Evolutionary conservation across 2,888 invertebrate species (phyloP).

Genomic region (Phalera bucephala): DNA sequence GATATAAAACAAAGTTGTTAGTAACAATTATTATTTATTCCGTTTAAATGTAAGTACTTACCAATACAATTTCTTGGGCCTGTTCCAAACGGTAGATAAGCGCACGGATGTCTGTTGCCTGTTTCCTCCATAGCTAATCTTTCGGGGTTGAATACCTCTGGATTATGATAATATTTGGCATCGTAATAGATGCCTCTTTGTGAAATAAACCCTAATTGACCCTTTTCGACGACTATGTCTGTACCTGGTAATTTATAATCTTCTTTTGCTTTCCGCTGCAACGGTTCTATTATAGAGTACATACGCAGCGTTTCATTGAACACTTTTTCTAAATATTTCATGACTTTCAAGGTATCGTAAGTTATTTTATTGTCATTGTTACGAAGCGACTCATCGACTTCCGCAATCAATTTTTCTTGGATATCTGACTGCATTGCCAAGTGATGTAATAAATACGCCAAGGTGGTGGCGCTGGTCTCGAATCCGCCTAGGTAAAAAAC

Average conservation of each 20-base stretch:
- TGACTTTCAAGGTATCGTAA: conserved; percentile 56
- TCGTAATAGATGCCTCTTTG: conserved; percentile 63
- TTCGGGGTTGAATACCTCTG: conserved; percentile 69
- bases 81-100: conserved; percentile 63
- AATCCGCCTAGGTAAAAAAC: conserved; percentile 61
- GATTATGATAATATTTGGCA: conserved; percentile 60
- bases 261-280: conserved; percentile 51
- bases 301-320: conserved; percentile 63
- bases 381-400: too few relatives aligned
- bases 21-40: too few relatives aligned
- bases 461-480: conserved; percentile 58
- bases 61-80: conserved; percentile 70
- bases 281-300: conserved; percentile 62
- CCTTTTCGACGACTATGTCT: conserved; percentile 51
- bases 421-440: too few relatives aligned
- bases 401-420: conserved; percentile 20
- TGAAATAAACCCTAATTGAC: conserved; percentile 47
- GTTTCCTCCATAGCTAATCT: conserved; percentile 56
- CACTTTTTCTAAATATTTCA: conserved; percentile 61
- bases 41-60: conserved; percentile 43
- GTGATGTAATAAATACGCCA: conserved; percentile 33
- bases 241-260: conserved; percentile 57
- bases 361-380: conserved; percentile 39
- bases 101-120: conserved; percentile 46
- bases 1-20: too few relatives aligned